These are phyloP conservation scores for Dioctria rufipes DNA, from an alignment of 2,888 invertebrate species.

Conservation along the genomic window DNA sequence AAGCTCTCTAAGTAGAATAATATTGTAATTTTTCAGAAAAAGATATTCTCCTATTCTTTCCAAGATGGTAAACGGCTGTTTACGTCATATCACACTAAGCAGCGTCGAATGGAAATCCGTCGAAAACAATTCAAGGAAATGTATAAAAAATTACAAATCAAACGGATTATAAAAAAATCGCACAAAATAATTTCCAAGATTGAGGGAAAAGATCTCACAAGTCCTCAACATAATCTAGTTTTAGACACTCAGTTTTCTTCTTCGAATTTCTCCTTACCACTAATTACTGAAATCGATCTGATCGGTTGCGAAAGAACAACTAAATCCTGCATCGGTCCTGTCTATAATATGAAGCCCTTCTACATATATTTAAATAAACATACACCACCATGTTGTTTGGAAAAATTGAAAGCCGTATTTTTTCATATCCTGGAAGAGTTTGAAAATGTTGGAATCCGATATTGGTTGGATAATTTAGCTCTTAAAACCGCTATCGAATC, in stretches of 20 bases:
- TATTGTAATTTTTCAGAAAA: constrained; percentile 62
- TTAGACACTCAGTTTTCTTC: constrained; percentile 69
- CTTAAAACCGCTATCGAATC: constrained; percentile 86
- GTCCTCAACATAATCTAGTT: constrained; percentile 65
- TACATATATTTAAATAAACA: constrained; percentile 85
- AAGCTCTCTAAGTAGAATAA: neutral
- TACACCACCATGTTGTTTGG: constrained; percentile 93
- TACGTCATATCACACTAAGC: constrained; percentile 82
- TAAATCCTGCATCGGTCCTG: constrained; percentile 82
- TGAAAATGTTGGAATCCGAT: constrained; percentile 84
- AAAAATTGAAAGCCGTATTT: constrained; percentile 84
- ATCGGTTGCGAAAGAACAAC: constrained; percentile 85
- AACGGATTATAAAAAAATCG: constrained; percentile 80
- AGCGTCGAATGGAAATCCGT: constrained; percentile 79
- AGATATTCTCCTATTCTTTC: constrained; percentile 75
- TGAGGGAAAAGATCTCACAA: constrained; percentile 62
- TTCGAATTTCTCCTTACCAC: constrained; percentile 68
- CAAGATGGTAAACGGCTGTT: constrained; percentile 80
- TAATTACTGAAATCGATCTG: constrained; percentile 72
- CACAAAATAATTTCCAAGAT: constrained; percentile 66
- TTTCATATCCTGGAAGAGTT: constrained; percentile 82
- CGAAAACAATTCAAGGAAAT: constrained; percentile 78
- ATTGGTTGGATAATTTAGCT: constrained; percentile 92
- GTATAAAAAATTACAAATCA: constrained; percentile 79
- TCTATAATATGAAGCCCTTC: constrained; percentile 85